A percentile compares a stretch with the other conserved stretches of the same genome.
phyloP scores from a whole-genome alignment of 1,140 invertebrate species.

The Ostrea edulis region DNA sequence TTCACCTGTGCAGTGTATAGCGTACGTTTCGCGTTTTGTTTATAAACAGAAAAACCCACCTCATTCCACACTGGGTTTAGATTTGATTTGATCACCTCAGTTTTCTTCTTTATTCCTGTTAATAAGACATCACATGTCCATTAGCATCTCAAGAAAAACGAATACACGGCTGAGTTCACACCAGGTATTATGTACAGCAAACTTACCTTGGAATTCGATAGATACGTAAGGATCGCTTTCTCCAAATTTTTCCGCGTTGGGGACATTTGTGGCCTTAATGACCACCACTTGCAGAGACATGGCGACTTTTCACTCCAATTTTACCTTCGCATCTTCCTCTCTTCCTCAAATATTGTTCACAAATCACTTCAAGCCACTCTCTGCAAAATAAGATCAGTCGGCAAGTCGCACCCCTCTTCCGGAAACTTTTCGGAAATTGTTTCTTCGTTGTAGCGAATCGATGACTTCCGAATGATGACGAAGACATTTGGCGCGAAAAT shows the following conservation, averaged over 20 bases:
- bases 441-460: neutral
- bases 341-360: neutral
- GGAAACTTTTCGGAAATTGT: slow-evolving; percentile 18
- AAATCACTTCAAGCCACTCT: neutral
- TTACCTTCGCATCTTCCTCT: neutral
- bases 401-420: slow-evolving; percentile 25
- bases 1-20: neutral
- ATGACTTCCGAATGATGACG: neutral
- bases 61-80: slow-evolving; percentile 77
- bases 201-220: slow-evolving; percentile 76
- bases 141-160: neutral
- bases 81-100: slow-evolving; percentile 71
- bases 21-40: too few species aligned
- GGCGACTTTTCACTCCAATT: slow-evolving; percentile 14
- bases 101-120: slow-evolving; percentile 77
- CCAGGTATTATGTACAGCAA: slow-evolving; percentile 23
- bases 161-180: slow-evolving; percentile 17
- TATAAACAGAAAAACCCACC: slow-evolving; percentile 61
- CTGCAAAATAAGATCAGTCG: neutral
- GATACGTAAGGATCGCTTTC: slow-evolving; percentile 77
- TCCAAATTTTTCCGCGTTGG: slow-evolving; percentile 77
- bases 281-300: slow-evolving; percentile 72
- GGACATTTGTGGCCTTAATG: slow-evolving; percentile 74
- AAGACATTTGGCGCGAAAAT: slow-evolving; percentile 30
- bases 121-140: slow-evolving; percentile 39